Base-by-base conservation (phyloP, 2,113 vertebrate genomes). In the Nannospalax galili region DNA sequence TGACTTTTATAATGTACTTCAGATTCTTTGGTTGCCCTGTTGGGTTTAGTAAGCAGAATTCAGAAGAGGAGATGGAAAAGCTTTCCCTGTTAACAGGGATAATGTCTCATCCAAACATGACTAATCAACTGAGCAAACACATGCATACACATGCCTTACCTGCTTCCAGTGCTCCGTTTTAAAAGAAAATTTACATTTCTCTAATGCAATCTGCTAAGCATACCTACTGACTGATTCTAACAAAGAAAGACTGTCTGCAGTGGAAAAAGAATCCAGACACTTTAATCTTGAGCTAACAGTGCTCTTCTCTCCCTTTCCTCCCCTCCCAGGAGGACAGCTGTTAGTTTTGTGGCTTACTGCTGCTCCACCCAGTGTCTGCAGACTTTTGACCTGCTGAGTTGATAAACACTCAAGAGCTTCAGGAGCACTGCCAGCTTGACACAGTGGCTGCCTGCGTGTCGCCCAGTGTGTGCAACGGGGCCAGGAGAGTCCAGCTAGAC, bases 261-360 rank as follows among this genome's bases (percentile, higher is more conserved):
- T 92, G 94, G 96, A 74, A 88, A 32, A 26, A 74, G 45, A n/a
- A 74, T 48, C 30, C 88, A 69, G 45, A 35, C 2, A 0, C 64
- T n/a, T 60, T 95, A 78, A 94, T 93, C 95, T 96, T 92, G 78
- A 93, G 94, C 97, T 98, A 94, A 98, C 97, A 87, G 95, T 86
- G 94, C 80, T 93, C 95, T 69, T 85, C 91, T n/a, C 9, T 22
- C 8, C 17, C 15, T 56, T 17, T 72, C 74, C 74, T 93, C 93
- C 88, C 75, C 37, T 92, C 85, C 56, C 96, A 98, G 98, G 98
- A 99, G 99, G 98, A 99, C 99, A n/a, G 97, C 99, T 6, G 99
- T 99, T 88, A 99, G 99, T 97, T 99, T 99, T 97, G 99, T 99
- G 97, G 99, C 99, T 37, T 99, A 99, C 97, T 99, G 99, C 99